phyloP scores from a whole-genome alignment of 2,888 invertebrate genomes.

The Papilio protenor region DNA sequence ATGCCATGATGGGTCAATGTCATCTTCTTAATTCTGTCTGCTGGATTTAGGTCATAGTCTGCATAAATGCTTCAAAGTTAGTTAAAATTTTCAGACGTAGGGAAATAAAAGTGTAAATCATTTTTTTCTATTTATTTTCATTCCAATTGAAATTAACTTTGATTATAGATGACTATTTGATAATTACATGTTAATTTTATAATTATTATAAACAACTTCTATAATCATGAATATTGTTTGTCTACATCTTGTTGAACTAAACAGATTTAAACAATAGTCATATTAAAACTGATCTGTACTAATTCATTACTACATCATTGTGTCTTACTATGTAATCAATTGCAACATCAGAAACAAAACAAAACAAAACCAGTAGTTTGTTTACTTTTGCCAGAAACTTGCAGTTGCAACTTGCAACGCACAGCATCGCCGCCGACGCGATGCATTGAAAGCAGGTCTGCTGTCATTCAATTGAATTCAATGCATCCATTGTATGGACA shows the following conservation, averaged over 20 bases:
- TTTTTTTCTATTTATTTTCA: not conserved
- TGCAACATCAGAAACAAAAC: not conserved
- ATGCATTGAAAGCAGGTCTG: conserved; percentile 43
- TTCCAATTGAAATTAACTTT: not conserved
- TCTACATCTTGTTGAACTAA: not conserved
- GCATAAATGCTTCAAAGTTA: not conserved
- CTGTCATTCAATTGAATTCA: conserved; percentile 50
- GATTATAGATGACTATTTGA: not conserved
- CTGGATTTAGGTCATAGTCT: not conserved
- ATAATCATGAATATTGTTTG: not conserved
- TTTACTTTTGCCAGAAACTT: conserved; percentile 29
- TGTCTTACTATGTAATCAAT: conserved; percentile 1
- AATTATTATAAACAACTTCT: not conserved
- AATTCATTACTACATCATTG: not conserved
- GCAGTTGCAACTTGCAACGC: conserved; percentile 24
- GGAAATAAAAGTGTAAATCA: not conserved
- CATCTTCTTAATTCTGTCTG: conserved; percentile 5
- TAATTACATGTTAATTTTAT: no score
- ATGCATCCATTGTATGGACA: conserved; percentile 44
- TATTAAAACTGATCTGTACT: not conserved
- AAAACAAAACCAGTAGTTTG: not conserved
- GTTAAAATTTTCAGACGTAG: not conserved
- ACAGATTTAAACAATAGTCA: not conserved
- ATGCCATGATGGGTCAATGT: conserved; percentile 11
- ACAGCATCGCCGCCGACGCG: not conserved